Base-by-base conservation (phyloP, 2,797 vertebrate species). In the Argentina silus region DNA sequence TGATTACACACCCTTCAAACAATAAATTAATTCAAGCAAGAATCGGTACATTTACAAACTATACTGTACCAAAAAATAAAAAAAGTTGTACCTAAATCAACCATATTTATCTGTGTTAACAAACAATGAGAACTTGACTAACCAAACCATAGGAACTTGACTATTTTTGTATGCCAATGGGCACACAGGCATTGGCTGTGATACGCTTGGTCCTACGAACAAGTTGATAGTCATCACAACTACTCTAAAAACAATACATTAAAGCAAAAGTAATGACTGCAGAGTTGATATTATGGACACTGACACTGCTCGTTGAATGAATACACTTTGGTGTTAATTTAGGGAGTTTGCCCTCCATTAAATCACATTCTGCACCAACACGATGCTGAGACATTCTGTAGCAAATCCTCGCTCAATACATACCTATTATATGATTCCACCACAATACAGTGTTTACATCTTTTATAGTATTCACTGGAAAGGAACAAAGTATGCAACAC, bases 191-290 rank as follows among this genome's bases (percentile, higher is more conserved):
- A 51, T 36, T 44, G 56, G 60, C 43, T 50, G 21, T 36, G 0
- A 72, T 59, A 76, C 68, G n/a, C 44, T 69, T 42, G 23, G 61
- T 70, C 63, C 44, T n/a, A 63, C 10, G 74, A 70, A 72, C 53
- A 53, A 76, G 63, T 73, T 83, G 80, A 2, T 2, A 75, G 74
- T 81, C 71, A 42, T 78, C 75, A 82, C 79, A 79, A 84, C 78
- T 60, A 61, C 12, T 5, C 19, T 15, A 47, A 63, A 48, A 23
- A 73, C 9, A 45, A 44, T 21, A 48, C 27, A 69, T n/a, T 50
- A 59, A 19, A 7, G 6, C 14, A 66, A 66, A 82, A 69, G 56
- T 56, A 83, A 71, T 70, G 74, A 80, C 64, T 14, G 81, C 53
- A 53, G 36, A 5, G 43, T 50, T 65, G 56, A 79, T 15, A 80